phyloP scores from a whole-genome alignment of 2,113 vertebrate genomes.

The Pagrus major region DNA sequence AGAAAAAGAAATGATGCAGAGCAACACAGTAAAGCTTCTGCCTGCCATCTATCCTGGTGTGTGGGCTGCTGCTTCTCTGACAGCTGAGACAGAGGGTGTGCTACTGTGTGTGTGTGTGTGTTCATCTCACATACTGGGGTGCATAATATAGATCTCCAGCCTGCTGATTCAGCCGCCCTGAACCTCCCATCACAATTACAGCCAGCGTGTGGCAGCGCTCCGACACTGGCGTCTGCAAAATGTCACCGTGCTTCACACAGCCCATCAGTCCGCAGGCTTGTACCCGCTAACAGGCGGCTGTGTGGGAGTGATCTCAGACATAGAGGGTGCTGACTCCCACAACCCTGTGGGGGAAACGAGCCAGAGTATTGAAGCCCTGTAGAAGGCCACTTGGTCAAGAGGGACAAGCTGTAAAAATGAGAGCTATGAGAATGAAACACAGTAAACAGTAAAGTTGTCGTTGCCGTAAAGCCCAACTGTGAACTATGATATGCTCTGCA shows the following conservation, averaged over 20 bases:
- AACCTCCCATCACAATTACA: conserved; percentile 56
- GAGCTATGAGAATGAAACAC: background rate
- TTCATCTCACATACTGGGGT: conserved; percentile 16
- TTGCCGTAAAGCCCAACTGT: background rate
- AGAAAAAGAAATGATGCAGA: conserved; percentile 5
- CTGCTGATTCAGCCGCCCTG: conserved; percentile 63
- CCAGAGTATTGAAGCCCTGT: background rate
- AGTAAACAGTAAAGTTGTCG: background rate
- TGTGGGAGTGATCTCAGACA: conserved; percentile 4
- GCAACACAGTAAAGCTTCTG: conserved; percentile 20
- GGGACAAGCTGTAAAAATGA: background rate
- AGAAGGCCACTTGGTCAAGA: background rate
- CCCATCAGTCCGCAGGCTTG: conserved; percentile 48
- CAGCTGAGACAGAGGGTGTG: conserved; percentile 41
- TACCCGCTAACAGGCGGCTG: conserved; percentile 28
- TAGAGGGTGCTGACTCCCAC: conserved; percentile 1
- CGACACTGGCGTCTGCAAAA: conserved; percentile 56
- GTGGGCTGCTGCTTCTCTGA: conserved; percentile 45
- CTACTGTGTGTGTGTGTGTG: conserved; percentile 28
- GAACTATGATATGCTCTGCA: background rate
- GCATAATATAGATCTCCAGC: conserved; percentile 45
- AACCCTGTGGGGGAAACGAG: background rate
- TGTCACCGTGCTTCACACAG: conserved; percentile 52
- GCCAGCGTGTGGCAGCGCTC: conserved; percentile 22
- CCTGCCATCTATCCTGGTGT: conserved; percentile 49